Conservation (phyloP, 2,888 invertebrate genomes). For the Eulithis prunata region DNA sequence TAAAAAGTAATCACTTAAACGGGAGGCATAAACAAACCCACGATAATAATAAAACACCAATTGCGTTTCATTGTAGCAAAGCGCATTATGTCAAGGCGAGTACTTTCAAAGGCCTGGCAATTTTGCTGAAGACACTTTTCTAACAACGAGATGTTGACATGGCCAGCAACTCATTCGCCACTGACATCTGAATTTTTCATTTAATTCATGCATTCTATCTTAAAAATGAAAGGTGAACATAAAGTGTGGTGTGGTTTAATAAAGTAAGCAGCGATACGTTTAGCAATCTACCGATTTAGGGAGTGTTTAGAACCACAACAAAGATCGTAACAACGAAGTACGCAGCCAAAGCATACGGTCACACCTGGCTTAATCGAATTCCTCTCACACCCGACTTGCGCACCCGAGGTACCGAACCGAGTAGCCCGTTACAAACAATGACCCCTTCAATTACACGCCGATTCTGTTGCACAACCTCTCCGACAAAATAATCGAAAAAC, state of each 20-base stretch:
- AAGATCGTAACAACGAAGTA: slow-evolving; percentile 44
- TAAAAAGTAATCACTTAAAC: slow-evolving; percentile 44
- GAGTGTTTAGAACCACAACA: too few species aligned
- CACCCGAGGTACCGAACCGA: slow-evolving; percentile 59
- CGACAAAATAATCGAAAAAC: slow-evolving; percentile 61
- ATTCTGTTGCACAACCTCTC: slow-evolving; percentile 63
- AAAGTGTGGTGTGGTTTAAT: too few species aligned
- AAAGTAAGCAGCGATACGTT: too few species aligned
- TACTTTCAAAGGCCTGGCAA: slow-evolving; percentile 53
- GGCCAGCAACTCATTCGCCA: neutral
- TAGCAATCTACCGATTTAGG: too few species aligned
- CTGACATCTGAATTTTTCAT: neutral
- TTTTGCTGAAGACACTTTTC: slow-evolving; percentile 14
- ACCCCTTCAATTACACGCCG: slow-evolving; percentile 66
- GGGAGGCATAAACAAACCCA: slow-evolving; percentile 51
- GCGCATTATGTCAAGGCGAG: slow-evolving; percentile 63
- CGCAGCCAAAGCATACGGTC: slow-evolving; percentile 49
- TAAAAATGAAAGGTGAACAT: too few species aligned
- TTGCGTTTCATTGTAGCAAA: slow-evolving; percentile 46
- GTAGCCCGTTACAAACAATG: slow-evolving; percentile 75
- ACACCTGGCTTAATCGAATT: slow-evolving; percentile 69
- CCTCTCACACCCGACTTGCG: slow-evolving; percentile 64
- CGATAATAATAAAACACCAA: slow-evolving; percentile 53
- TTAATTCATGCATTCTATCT: too few species aligned
- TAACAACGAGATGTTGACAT: neutral